A percentile compares a stretch with the other conserved stretches of the same genome.
phyloP scores from a whole-genome alignment of 2,888 invertebrate genomes.

The Heliconius charithonia region DNA sequence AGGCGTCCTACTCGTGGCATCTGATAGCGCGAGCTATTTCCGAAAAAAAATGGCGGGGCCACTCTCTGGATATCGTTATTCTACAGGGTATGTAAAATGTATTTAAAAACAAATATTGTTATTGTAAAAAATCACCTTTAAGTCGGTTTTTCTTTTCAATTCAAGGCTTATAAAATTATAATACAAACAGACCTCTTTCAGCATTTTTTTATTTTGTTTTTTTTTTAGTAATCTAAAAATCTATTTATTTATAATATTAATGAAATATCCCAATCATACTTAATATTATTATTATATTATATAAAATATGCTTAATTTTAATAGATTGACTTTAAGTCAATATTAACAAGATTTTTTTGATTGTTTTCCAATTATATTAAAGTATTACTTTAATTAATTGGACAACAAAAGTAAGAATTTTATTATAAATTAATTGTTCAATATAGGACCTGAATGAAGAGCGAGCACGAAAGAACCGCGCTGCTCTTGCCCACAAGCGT shows the following conservation, averaged over 20 bases:
- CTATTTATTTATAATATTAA: neutral
- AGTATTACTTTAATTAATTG: neutral
- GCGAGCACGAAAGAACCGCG: constrained; percentile 88
- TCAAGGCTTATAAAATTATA: neutral
- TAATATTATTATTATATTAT: too few species aligned
- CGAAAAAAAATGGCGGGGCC: neutral
- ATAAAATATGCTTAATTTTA: neutral
- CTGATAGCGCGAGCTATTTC: constrained; percentile 13
- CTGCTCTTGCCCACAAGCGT: constrained; percentile 94
- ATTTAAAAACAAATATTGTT: neutral
- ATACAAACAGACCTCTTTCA: neutral
- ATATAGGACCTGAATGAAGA: constrained; percentile 89
- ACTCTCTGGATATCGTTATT: neutral
- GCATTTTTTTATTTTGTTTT: neutral
- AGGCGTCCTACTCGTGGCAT: constrained; percentile 1
- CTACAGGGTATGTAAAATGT: neutral
- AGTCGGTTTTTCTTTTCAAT: neutral
- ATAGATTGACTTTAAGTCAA: neutral
- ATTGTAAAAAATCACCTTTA: neutral
- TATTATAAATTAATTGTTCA: neutral
- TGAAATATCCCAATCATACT: neutral
- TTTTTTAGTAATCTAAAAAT: neutral
- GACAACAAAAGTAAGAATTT: neutral
- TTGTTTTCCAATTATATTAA: neutral
- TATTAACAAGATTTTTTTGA: neutral